Percentiles rank a stretch among this genome's conserved stretches.
These are phyloP conservation scores for Eulemur albifrons DNA, from an alignment of 2,797 vertebrate species.

Conservation along the genomic window DNA sequence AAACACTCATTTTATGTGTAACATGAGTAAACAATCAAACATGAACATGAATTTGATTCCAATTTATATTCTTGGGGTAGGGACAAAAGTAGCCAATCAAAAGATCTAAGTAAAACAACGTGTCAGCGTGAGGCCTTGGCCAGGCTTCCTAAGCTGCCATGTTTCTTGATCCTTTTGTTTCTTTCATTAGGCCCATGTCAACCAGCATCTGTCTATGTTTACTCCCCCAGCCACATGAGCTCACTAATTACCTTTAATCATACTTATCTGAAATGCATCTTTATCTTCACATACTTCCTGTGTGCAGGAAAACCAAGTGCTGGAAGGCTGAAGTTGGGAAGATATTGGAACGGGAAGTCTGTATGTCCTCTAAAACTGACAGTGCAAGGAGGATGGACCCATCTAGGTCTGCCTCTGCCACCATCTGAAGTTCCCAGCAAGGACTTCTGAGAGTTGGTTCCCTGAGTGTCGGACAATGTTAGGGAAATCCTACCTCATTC, in stretches of 20 bases:
- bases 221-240: conserved; percentile 56
- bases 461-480: not conserved
- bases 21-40: conserved; percentile 65
- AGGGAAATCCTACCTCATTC: not conserved
- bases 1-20: conserved; percentile 61
- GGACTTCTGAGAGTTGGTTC: not conserved
- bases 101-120: conserved; percentile 70
- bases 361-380: conserved; percentile 14
- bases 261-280: conserved; percentile 69
- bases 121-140: conserved; percentile 58
- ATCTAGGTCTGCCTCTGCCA: not conserved
- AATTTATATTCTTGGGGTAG: conserved; percentile 65
- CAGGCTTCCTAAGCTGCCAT: conserved; percentile 40
- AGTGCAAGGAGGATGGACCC: not conserved
- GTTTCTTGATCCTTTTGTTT: conserved; percentile 72
- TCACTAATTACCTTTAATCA: conserved; percentile 78
- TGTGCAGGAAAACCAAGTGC: conserved; percentile 37
- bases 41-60: conserved; percentile 61
- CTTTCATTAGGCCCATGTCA: conserved; percentile 67
- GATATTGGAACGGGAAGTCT: conserved; percentile 36
- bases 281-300: conserved; percentile 61
- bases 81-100: conserved; percentile 70
- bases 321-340: conserved; percentile 56
- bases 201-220: conserved; percentile 72
- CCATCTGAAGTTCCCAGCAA: not conserved